These are phyloP conservation scores for Trichopoda pennipes DNA, from an alignment of 2,888 invertebrate species.

Conservation along the genomic window DNA sequence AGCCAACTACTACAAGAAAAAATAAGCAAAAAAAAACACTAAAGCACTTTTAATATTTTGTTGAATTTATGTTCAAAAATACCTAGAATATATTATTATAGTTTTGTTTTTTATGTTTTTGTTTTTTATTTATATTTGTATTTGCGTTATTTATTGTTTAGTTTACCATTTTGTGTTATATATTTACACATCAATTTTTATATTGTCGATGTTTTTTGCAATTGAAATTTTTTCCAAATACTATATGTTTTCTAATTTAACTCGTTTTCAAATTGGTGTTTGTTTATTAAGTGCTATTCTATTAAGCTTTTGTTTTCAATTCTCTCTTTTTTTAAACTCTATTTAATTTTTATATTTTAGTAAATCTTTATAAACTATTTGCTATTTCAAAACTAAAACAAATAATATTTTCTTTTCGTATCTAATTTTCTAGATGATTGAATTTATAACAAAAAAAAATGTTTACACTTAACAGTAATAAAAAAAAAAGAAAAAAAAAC, in stretches of 20 bases:
- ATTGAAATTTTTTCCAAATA: conserved; percentile 5
- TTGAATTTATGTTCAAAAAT: conserved; percentile 56
- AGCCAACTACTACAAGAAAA: conserved; percentile 22
- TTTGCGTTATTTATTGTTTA: conserved; percentile 71
- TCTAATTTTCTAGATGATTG: conserved; percentile 81
- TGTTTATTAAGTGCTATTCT: conserved; percentile 30
- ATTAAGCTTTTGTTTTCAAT: background rate
- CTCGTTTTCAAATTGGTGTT: conserved; percentile 44
- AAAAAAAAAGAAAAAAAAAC: conserved; percentile 56
- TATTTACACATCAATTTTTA: conserved; percentile 32
- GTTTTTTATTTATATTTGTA: conserved; percentile 31
- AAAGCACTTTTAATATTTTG: conserved; percentile 66
- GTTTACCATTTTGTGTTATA: conserved; percentile 33
- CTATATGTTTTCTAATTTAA: conserved; percentile 18
- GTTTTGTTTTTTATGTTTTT: conserved; percentile 45
- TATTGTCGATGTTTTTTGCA: conserved; percentile 42
- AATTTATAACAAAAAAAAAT: conserved; percentile 73
- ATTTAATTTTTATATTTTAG: conserved; percentile 21
- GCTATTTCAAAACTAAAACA: conserved; percentile 72
- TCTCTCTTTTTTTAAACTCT: conserved; percentile 13
- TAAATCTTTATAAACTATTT: conserved; percentile 70
- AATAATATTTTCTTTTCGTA: conserved; percentile 76
- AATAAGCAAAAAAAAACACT: conserved; percentile 48
- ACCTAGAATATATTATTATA: conserved; percentile 9
- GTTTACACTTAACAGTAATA: conserved; percentile 64